These are phyloP conservation scores for Meiosimyza decipiens DNA, from an alignment of 2,888 invertebrate species.

Conservation along the genomic window DNA sequence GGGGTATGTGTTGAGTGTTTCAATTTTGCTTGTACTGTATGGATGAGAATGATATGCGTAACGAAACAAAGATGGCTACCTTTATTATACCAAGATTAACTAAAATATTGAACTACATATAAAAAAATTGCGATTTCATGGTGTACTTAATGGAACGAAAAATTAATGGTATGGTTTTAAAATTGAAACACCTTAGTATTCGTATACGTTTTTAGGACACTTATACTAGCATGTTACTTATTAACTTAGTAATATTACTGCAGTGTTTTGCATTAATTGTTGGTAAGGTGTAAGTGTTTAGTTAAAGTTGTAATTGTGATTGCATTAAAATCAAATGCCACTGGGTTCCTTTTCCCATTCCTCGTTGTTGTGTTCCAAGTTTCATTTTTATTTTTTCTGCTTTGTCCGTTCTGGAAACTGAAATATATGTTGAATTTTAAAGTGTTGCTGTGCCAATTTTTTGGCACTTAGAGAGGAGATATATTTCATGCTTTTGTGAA, in stretches of 20 bases:
- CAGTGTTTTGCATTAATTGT: background rate
- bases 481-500: conserved; percentile 1
- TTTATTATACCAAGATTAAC: background rate
- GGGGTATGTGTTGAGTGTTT: conserved; percentile 30
- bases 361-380: background rate
- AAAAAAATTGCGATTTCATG: conserved; percentile 14
- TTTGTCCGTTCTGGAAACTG: conserved; percentile 3
- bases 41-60: conserved; percentile 26
- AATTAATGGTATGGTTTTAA: background rate
- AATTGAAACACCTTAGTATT: too few relatives aligned
- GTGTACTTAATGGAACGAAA: conserved; percentile 12
- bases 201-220: conserved; percentile 21
- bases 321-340: conserved; percentile 11
- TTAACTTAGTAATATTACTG: background rate
- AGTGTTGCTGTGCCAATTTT: background rate
- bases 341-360: conserved; percentile 25
- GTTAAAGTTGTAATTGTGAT: background rate
- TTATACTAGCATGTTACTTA: background rate
- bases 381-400: background rate
- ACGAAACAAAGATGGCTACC: conserved; percentile 47
- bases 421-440: background rate
- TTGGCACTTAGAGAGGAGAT: background rate
- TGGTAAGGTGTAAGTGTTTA: background rate
- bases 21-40: conserved; percentile 31
- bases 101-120: background rate